Percentiles rank a stretch among this genome's conserved stretches.
Evolutionary conservation across 2,113 vertebrate genomes (phyloP).

Genomic region (Psephotus haematonotus): DNA sequence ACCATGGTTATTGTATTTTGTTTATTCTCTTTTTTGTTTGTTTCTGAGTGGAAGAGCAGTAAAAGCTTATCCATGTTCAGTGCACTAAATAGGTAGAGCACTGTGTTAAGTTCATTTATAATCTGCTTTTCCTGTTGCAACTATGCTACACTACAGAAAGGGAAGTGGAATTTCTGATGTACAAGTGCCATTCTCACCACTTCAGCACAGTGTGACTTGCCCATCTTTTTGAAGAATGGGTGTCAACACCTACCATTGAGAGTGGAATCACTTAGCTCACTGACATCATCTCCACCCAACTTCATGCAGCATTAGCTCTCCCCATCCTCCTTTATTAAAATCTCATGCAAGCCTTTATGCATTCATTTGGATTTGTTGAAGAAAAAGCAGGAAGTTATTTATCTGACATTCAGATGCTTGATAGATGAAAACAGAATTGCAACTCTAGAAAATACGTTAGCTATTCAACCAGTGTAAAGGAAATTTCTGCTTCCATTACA

Average conservation of each 20-base stretch:
- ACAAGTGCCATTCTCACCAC: neutral
- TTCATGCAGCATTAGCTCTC: neutral
- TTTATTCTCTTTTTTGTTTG: neutral
- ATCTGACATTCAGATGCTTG: neutral
- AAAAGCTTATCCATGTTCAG: neutral
- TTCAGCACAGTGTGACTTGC: neutral
- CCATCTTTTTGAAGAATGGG: neutral
- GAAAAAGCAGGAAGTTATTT: neutral
- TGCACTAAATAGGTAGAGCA: neutral
- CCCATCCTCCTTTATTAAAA: neutral
- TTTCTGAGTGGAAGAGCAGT: neutral
- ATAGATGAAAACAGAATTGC: neutral
- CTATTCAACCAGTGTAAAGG: neutral
- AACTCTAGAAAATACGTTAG: neutral
- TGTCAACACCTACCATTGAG: rapidly evolving
- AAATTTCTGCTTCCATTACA: neutral
- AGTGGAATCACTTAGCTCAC: neutral
- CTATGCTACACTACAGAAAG: neutral
- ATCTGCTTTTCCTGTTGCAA: neutral
- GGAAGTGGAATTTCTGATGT: neutral
- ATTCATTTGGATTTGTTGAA: neutral
- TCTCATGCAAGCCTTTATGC: neutral
- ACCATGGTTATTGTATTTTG: neutral
- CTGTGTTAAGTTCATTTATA: neutral
- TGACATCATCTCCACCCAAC: neutral